phyloP scores from a whole-genome alignment of 2,797 vertebrate genomes.

The Adelosebastes latens region DNA sequence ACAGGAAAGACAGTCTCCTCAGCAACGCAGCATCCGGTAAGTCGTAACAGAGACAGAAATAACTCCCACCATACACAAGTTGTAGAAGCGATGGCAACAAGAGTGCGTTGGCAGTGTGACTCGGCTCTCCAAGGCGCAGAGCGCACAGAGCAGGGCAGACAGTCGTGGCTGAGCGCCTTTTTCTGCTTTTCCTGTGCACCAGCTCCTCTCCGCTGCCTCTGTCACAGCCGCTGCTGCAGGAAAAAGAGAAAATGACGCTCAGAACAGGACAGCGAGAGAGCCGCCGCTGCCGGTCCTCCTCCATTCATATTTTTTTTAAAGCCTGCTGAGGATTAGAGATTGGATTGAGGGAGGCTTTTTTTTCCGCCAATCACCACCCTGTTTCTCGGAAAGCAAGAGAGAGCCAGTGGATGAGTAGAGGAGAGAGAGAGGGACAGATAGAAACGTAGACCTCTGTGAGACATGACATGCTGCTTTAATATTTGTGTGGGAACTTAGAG shows the following conservation, averaged over 20 bases:
- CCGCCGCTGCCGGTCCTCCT: conserved; percentile 19
- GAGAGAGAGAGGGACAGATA: conserved; percentile 6
- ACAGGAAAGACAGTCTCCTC: conserved; percentile 36
- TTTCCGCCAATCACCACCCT: conserved; percentile 58
- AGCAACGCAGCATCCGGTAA: conserved; percentile 59
- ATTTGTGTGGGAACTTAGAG: background rate
- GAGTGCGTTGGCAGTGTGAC: background rate
- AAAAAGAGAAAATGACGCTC: conserved; percentile 1
- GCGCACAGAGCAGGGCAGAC: conserved; percentile 25
- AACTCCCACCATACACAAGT: conserved; percentile 34
- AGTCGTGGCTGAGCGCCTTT: conserved; percentile 12
- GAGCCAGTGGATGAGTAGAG: background rate
- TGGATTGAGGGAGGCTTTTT: conserved; percentile 50
- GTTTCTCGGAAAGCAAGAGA: conserved; percentile 31
- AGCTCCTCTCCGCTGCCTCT: conserved; percentile 23
- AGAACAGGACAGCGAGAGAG: conserved; percentile 28
- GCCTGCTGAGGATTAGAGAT: conserved; percentile 51
- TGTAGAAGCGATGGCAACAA: conserved; percentile 13
- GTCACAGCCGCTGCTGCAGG: conserved; percentile 14
- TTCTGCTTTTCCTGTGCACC: background rate
- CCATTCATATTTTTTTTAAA: conserved; percentile 55
- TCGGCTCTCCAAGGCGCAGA: conserved; percentile 23
- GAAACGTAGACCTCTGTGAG: background rate
- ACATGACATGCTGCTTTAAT: background rate
- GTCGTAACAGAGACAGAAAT: conserved; percentile 38